phyloP scores from a whole-genome alignment of 2,113 vertebrate genomes.

The Heterocephalus glaber region DNA sequence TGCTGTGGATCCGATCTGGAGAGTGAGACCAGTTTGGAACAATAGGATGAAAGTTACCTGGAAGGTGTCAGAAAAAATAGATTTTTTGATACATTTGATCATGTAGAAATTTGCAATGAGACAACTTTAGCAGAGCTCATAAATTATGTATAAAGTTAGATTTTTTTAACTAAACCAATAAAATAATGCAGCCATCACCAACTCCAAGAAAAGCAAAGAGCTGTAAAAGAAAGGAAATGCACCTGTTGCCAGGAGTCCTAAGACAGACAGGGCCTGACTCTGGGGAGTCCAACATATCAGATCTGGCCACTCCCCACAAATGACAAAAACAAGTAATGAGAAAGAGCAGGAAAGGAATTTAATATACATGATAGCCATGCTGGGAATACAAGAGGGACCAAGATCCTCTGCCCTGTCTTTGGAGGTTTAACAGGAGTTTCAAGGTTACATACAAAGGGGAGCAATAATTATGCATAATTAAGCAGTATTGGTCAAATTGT shows the following conservation, averaged over 20 bases:
- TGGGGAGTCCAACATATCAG: not conserved
- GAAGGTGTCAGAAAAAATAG: not conserved
- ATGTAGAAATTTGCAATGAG: not conserved
- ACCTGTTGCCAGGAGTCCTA: not conserved
- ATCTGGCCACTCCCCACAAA: not conserved
- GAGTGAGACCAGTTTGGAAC: not conserved
- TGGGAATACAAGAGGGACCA: not conserved
- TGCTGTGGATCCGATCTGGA: not conserved
- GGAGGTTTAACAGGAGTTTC: not conserved
- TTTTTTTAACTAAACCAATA: not conserved
- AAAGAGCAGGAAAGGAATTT: not conserved
- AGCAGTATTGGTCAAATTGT: not conserved
- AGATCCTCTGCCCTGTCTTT: not conserved
- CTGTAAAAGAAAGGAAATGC: not conserved
- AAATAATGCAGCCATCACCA: not conserved
- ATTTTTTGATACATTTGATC: not conserved
- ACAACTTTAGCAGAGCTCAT: not conserved
- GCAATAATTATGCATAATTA: not conserved
- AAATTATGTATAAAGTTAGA: not conserved
- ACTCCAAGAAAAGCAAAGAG: not conserved
- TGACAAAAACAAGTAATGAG: not conserved
- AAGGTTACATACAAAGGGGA: not conserved
- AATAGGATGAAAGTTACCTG: not conserved
- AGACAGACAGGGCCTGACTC: not conserved
- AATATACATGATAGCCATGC: not conserved